Evolutionary conservation across 2,888 invertebrate genomes (phyloP), one percentile per base, ranked within the genome.

Genomic region (Oscheius sp.): DNA sequence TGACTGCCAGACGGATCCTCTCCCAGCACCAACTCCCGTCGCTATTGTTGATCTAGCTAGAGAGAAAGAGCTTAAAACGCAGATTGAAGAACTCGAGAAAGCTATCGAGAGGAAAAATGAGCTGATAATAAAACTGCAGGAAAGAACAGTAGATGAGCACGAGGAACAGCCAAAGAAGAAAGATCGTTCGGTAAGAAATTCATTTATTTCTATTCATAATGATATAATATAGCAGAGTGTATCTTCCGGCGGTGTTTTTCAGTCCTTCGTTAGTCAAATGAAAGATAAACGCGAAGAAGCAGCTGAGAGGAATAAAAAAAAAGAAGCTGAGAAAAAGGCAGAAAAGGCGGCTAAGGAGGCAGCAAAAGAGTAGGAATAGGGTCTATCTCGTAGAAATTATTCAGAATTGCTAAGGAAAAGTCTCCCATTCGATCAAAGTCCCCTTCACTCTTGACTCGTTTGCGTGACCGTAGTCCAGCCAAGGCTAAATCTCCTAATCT

Each of bases 401-500:
- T 38, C 59, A 75, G 75, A 51, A 67, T 73, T 32, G 68, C 69
- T 12, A 73, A 74, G 20, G 81, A 81, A 50, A 77, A 79, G 44
- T 73, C 78, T 6, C 74, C 75, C 33, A 56, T 70, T 12, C 62
- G 75, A 17, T 66, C 80, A 6, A 81, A 81, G 36, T 83, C 83
- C 4, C 83, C 83, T 6, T 80, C 78, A 4, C 72, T 81, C 14
- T 69, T 83, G 1, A 78, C 80, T 2, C 72, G 82, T 38, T 68
- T 83, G 8, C 73, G 83, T 2, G 83, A 83, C 30, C 73, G 81
- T 28, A 82, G 79, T 51, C 83, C 83, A 12, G 81, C 80, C 2
- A 83, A 83, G 45, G 74, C 81, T 2, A 74, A 73, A 20, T 74
- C 75, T 0, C 72, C 76, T 9, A 75, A 78, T 36, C 67, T 80